A percentile compares a stretch with the other conserved stretches of the same genome.
Evolutionary conservation across 2,797 vertebrate genomes (phyloP).

Genomic region (Propithecus deckenii): DNA sequence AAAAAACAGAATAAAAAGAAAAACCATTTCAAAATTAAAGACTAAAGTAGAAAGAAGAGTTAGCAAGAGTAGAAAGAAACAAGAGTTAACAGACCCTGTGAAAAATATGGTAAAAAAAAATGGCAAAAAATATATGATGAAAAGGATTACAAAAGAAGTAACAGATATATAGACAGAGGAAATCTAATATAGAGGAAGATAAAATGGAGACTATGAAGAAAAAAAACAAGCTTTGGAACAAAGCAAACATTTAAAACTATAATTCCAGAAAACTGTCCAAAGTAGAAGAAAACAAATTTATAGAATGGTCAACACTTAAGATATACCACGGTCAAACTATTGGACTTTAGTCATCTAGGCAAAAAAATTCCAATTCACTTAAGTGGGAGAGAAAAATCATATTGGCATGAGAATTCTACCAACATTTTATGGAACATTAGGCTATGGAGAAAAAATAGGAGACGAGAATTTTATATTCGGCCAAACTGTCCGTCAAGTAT

Average conservation of each 20-base stretch:
- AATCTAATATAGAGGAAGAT: background rate
- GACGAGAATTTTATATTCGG: slow-evolving; percentile 20
- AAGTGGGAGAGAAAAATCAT: background rate
- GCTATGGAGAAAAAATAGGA: background rate
- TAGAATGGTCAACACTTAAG: background rate
- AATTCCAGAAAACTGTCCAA: background rate
- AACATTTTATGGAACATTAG: slow-evolving; percentile 7
- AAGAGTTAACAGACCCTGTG: background rate
- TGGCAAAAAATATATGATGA: background rate
- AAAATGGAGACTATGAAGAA: background rate
- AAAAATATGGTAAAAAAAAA: slow-evolving; percentile 5
- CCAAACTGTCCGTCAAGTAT: background rate
- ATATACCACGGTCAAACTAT: background rate
- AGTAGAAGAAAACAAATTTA: slow-evolving; percentile 16
- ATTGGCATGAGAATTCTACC: slow-evolving; percentile 14
- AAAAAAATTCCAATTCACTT: background rate
- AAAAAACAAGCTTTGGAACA: background rate
- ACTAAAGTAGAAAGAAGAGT: background rate
- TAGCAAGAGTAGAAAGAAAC: background rate
- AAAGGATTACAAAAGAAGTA: background rate
- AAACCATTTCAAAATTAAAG: slow-evolving; percentile 19
- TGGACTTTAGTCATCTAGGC: background rate
- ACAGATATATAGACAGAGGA: background rate
- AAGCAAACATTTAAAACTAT: slow-evolving; percentile 14
- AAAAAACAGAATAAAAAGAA: background rate